Base-by-base conservation (phyloP, 2,888 invertebrate genomes). In the Caenorhabditis sinica region DNA sequence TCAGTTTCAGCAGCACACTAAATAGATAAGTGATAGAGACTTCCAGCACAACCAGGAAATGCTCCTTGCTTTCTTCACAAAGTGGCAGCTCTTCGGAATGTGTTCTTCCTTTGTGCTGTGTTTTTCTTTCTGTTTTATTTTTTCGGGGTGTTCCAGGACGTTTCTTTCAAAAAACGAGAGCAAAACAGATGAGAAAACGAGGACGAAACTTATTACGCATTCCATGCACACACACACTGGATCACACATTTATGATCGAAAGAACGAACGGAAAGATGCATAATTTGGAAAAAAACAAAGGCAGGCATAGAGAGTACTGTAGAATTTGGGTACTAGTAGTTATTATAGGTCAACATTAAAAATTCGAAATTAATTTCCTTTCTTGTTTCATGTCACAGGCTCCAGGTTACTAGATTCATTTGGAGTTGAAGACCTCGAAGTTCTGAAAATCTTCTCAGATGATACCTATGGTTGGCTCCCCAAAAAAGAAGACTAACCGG, bases 191-290 rank as follows among this genome's bases (percentile, higher is more conserved):
- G 43, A 65, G 61, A 33, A 28, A 20, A 28, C 6, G 15, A 5
- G 63, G 49, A n/a, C n/a, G n/a, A 33, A 63, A 73, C 49, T 65
- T 75, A 56, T 75, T 75, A 43, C 43, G 74, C 63, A 74, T 74
- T 74, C 74, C 74, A 74, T 74, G 63, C 74, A 63, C 74, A 65
- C 51, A n/a, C 51, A n/a, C 20, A 15, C 0, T 58, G 40, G 49
- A 61, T 65, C 74, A 65, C 74, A 74, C 63, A 53, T 74, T 66
- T 49, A 61, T 61, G 23, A 40, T 40, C 23, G 9, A 61, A 61
- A 23, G 17, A 28, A 60, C 4, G 17, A 60, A 17, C 58, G n/a
- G 15, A 20, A 51, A 51, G 20, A 23, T 5, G 5, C 51, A 23
- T n/a, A 45, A 45, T 15, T n/a, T 51, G 0, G 5, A 9, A 51